These are phyloP conservation scores for Diplolepis rosae DNA, from an alignment of 2,888 invertebrate species.

Conservation along the genomic window DNA sequence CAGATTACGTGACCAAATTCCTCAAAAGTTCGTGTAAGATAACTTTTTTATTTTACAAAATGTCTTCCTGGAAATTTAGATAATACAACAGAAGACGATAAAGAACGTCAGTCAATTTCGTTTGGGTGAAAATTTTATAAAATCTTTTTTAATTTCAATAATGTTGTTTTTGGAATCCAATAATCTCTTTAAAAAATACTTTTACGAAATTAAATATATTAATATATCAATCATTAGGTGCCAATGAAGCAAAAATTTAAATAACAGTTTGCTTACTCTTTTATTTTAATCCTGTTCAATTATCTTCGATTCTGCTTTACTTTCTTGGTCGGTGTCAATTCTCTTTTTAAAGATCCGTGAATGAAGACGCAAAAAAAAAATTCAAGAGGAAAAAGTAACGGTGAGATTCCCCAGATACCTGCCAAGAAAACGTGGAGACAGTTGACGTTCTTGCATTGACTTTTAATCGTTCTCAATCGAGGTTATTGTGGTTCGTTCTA, in stretches of 20 bases:
- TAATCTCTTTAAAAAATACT: no score
- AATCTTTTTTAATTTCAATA: no score
- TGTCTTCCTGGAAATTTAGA: no score
- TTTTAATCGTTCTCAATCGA: slow-evolving; percentile 12
- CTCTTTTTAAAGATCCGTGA: background rate
- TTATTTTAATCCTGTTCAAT: background rate
- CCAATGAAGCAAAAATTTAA: background rate
- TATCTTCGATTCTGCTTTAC: background rate
- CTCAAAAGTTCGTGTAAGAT: no score
- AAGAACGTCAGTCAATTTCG: no score
- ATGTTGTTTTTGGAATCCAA: no score
- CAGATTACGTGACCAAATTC: no score
- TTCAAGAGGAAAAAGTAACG: background rate
- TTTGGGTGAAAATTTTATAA: no score
- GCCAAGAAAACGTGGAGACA: background rate
- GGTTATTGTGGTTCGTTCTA: background rate
- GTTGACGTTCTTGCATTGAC: background rate
- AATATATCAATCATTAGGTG: background rate
- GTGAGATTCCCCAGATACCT: background rate
- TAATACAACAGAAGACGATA: no score
- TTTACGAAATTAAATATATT: no score
- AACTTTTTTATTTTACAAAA: no score
- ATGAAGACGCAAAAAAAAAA: background rate
- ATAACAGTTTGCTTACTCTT: background rate
- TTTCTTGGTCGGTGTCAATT: background rate